Conservation (phyloP, 2,797 vertebrate species). For the Myotis findleyi region DNA sequence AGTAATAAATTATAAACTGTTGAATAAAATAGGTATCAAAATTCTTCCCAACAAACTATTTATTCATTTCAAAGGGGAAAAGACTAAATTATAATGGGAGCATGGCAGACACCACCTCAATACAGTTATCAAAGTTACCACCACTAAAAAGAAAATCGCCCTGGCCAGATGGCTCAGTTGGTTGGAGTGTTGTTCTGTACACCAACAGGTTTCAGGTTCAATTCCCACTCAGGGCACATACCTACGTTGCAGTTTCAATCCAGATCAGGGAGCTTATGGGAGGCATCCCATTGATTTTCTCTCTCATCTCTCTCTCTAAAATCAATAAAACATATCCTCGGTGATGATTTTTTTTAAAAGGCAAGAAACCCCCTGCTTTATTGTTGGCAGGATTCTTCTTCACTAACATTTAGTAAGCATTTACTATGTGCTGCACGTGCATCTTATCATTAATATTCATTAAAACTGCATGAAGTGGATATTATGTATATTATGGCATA, state of each 20-base stretch:
- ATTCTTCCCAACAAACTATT: not conserved
- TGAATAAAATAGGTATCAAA: not conserved
- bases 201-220: too few relatives aligned
- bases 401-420: not conserved
- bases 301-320: too few relatives aligned
- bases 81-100: not conserved
- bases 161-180: too few relatives aligned
- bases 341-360: not conserved
- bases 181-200: too few relatives aligned
- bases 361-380: not conserved
- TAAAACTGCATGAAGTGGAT: not conserved
- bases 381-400: not conserved
- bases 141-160: not conserved
- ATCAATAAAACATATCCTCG: too few relatives aligned
- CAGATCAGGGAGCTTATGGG: too few relatives aligned
- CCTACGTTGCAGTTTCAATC: too few relatives aligned
- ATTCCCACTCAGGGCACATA: too few relatives aligned
- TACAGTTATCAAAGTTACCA: not conserved
- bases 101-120: not conserved
- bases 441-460: constrained; percentile 13
- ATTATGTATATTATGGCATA: not conserved
- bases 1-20: not conserved
- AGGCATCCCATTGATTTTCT: too few relatives aligned
- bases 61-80: not conserved
- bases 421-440: not conserved